Base-by-base conservation (phyloP, 2,797 vertebrate species). In the Peromyscus eremicus region DNA sequence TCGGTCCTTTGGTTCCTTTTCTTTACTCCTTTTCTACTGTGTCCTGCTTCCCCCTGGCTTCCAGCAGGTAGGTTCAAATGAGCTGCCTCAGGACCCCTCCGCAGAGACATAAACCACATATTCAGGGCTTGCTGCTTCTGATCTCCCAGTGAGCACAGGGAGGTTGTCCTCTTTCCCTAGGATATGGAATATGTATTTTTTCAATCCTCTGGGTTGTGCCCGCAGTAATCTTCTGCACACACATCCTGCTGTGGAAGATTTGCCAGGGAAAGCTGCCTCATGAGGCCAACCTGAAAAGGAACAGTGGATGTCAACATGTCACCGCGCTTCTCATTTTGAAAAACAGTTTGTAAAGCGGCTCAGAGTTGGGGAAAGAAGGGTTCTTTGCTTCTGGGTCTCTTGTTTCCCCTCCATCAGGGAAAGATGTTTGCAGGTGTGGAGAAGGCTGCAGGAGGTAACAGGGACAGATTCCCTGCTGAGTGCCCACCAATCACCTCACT, bases 251-350 rank as follows among this genome's bases (percentile, higher is more conserved):
- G 98, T 75, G 80, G 55, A 97, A 75, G 55, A 80, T 98, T 86
- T 97, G 96, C 98, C 98, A 98, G 88, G 94, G 94, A 97, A 92
- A 98, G 85, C 4, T 14, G 97, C 97, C 97, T 98, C 97, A 21
- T 92, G 98, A 98, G 97, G 96, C 97, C 89, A 29, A 96, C 98
- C 98, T 97, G 95, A 98, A 98, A 98, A 98, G 97, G 92, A 97
- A 76, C 83, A 94, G 97, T 95, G 98, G 97, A 97, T 97, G 97
- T 86, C 98, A 98, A 96, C 98, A 93, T 92, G 98, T 98, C 97
- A 79, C 98, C 96, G 89, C 97, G 96, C 97, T 97, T 98, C 96
- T 98, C 98, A 97, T 98, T 98, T 97, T 90, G 96, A 98, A 98
- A 97, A 98, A 95, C 2, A 37, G 98, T 97, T 97, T 94, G 70